Base-by-base conservation (phyloP, 1,140 invertebrate species). In the Ditylenchus dipsaci region DNA sequence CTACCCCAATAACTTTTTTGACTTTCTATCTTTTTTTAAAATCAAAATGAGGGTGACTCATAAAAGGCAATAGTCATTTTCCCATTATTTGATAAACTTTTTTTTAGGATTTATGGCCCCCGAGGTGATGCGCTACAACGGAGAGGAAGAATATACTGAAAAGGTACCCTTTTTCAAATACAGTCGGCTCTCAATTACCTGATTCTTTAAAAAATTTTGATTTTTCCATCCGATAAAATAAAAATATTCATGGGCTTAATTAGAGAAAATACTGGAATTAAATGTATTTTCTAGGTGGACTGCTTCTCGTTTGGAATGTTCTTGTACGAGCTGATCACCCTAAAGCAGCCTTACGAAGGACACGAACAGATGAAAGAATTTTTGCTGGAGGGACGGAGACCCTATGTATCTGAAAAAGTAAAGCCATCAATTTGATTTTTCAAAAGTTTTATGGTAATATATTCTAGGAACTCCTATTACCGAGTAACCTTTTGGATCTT, bases 301-400 rank as follows among this genome's bases (percentile, higher is more conserved):
- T 94, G 93, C 74, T 98, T 97, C 83, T 97, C 94, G 0, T 97
- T 96, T 85, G 94, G 93, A n/a, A 97, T 98, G 93, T 91, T 97
- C 76, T 87, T 98, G 69, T 98, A 97, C 84, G 95, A 98, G 84
- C 86, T 97, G 53, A 85, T 97, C 17, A 94, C 92, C 3, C 86
- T 97, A 30, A 89, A 92, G 60, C 91, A 92, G 80, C 95, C 95
- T 0, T 96, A 96, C 79, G 92, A 95, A 78, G 88, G 92, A 73
- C 90, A 95, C 76, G 93, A 95, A 80, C 91, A 92, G 17, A 91
- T 97, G 1, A 96, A 95, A 82, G 93, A 97, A 77, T 91, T 91
- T 74, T 91, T 97, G 30, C 84, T 97, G 30, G 93, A 97, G 84
- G 95, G 94, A 49, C 91, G 90, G 30, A 85, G 94, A 64, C 95